Conservation (phyloP, 2,797 vertebrate species). For the Sebastes steindachneri region DNA sequence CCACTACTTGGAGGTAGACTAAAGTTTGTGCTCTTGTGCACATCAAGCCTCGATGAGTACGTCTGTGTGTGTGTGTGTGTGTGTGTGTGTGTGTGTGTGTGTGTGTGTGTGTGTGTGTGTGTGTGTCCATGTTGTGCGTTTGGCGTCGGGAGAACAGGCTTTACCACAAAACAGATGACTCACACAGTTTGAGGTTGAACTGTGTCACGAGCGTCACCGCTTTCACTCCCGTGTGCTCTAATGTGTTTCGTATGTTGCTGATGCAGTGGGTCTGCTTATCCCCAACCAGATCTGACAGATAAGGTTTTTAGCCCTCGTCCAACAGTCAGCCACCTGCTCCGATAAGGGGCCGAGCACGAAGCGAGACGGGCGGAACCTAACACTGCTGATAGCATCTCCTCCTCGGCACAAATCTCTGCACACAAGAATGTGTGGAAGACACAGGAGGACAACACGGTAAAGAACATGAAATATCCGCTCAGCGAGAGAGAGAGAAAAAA, state of each 20-base stretch:
- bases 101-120: not conserved
- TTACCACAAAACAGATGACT: conserved; percentile 66
- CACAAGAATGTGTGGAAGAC: conserved; percentile 45
- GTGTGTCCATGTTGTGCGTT: conserved; percentile 12
- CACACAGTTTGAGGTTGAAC: conserved; percentile 70
- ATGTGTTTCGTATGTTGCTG: conserved; percentile 58
- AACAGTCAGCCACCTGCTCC: conserved; percentile 61
- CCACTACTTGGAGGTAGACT: conserved; percentile 31
- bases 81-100: conserved; percentile 8
- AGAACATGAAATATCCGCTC: conserved; percentile 22
- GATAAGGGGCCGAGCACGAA: conserved; percentile 64
- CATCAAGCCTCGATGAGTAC: not conserved
- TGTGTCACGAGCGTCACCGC: conserved; percentile 48
- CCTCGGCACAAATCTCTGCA: conserved; percentile 43
- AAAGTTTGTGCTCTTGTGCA: conserved; percentile 26
- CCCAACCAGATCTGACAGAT: conserved; percentile 59
- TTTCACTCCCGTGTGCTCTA: conserved; percentile 49
- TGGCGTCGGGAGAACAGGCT: conserved; percentile 36
- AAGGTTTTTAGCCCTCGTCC: conserved; percentile 40
- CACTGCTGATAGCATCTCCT: conserved; percentile 65
- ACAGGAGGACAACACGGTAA: conserved; percentile 17
- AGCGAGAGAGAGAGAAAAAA: not conserved
- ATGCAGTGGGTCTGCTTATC: conserved; percentile 51
- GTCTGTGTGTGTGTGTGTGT: not conserved
- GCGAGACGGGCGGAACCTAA: conserved; percentile 46